phyloP scores from a whole-genome alignment of 2,113 vertebrate species.

The Myotis davidii region DNA sequence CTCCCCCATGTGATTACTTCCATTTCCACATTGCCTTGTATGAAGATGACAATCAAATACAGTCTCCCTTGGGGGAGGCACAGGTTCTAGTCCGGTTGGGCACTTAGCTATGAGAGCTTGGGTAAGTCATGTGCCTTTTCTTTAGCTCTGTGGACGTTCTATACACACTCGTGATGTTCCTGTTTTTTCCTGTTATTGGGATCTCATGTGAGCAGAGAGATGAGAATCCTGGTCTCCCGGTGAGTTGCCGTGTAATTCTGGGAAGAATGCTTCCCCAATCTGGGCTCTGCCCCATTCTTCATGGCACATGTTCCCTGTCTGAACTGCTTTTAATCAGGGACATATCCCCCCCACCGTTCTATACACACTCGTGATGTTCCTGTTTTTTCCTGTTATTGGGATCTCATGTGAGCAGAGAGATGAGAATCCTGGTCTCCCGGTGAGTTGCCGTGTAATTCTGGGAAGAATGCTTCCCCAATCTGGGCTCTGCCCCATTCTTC shows the following conservation, averaged over 20 bases:
- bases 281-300: not conserved
- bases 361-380: not conserved
- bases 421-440: not conserved
- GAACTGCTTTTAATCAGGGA: not conserved
- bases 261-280: not conserved
- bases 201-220: not conserved
- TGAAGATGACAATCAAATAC: not conserved
- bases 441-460: not conserved
- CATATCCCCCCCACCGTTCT: no score
- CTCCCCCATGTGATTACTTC: not conserved
- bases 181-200: not conserved
- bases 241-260: not conserved
- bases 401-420: not conserved
- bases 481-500: not conserved
- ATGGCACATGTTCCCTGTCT: not conserved
- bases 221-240: not conserved
- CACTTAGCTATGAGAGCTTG: not conserved
- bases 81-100: not conserved
- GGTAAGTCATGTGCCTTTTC: not conserved
- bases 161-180: not conserved
- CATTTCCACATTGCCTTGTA: not conserved
- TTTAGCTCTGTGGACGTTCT: not conserved
- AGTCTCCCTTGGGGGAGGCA: not conserved
- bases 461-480: not conserved
- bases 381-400: not conserved